These are phyloP conservation scores for Pseudobourletiella spinata DNA, from an alignment of 1,140 invertebrate species.

Conservation along the genomic window DNA sequence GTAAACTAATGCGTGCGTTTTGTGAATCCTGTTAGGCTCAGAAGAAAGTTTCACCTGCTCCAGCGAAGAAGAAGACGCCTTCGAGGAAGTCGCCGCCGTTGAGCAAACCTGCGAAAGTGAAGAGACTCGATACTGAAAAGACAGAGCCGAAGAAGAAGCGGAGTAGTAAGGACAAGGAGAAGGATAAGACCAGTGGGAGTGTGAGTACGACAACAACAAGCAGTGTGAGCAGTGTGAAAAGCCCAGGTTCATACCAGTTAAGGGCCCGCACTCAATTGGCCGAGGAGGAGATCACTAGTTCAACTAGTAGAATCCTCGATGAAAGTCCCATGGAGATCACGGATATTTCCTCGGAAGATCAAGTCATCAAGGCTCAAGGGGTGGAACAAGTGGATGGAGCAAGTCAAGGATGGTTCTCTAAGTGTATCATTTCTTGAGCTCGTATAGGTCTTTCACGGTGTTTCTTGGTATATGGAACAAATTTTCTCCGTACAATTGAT, in stretches of 20 bases:
- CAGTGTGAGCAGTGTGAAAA: neutral
- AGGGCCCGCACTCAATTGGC: neutral
- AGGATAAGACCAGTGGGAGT: neutral
- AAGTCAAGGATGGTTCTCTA: neutral
- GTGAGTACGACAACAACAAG: neutral
- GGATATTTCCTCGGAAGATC: too few relatives aligned
- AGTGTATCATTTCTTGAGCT: neutral
- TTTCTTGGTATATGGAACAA: too few relatives aligned
- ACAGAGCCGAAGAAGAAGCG: neutral
- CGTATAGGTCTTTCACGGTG: too few relatives aligned
- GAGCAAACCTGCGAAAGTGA: neutral
- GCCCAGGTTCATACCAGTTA: neutral
- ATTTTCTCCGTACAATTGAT: too few relatives aligned
- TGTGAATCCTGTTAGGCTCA: neutral
- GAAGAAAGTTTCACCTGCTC: neutral
- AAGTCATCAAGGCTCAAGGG: too few relatives aligned
- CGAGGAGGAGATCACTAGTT: neutral
- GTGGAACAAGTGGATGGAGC: too few relatives aligned
- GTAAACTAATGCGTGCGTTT: too few relatives aligned
- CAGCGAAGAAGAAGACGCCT: neutral
- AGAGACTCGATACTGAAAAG: neutral
- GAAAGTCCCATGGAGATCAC: too few relatives aligned
- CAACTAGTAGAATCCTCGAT: neutral
- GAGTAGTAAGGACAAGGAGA: neutral
- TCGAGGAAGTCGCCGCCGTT: neutral